Percentiles rank a stretch among this genome's conserved stretches.
Conservation (phyloP, 2,797 vertebrate species). For the Takifugu rubripes region DNA sequence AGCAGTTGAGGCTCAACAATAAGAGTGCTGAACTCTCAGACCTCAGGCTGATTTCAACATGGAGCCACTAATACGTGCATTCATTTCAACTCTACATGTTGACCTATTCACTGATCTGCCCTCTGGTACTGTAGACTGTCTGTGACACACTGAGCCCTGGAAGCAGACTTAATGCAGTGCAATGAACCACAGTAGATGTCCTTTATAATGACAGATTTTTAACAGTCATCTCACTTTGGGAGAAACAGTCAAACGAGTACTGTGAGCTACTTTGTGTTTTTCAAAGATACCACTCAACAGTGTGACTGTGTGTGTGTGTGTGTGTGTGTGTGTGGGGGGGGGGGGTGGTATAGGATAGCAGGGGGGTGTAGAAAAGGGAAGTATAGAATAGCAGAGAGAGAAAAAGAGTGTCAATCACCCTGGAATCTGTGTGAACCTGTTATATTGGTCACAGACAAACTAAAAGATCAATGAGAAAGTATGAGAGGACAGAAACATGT, state of each 20-base stretch:
- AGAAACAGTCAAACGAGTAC: neutral
- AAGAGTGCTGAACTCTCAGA: constrained; percentile 3
- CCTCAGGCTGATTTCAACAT: constrained; percentile 22
- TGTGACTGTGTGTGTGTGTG: too few species aligned
- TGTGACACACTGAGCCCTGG: neutral
- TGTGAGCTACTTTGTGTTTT: too few species aligned
- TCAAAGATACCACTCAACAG: too few species aligned
- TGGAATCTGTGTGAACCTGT: too few species aligned
- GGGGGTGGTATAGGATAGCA: too few species aligned
- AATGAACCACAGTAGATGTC: neutral
- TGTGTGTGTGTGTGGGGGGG: too few species aligned
- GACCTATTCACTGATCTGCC: constrained; percentile 25
- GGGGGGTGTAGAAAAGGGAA: too few species aligned
- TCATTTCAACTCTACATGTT: constrained; percentile 16
- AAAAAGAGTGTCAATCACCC: neutral
- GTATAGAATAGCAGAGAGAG: neutral
- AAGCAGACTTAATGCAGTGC: neutral
- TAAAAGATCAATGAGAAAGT: neutral
- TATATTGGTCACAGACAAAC: too few species aligned
- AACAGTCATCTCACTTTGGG: neutral
- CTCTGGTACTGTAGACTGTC: neutral
- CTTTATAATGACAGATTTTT: constrained; percentile 4
- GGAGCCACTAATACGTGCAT: constrained; percentile 15
- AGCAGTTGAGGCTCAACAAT: neutral
- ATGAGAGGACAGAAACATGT: constrained; percentile 20